Conservation (phyloP, 2,797 vertebrate species). For the Anabacerthia variegaticeps region DNA sequence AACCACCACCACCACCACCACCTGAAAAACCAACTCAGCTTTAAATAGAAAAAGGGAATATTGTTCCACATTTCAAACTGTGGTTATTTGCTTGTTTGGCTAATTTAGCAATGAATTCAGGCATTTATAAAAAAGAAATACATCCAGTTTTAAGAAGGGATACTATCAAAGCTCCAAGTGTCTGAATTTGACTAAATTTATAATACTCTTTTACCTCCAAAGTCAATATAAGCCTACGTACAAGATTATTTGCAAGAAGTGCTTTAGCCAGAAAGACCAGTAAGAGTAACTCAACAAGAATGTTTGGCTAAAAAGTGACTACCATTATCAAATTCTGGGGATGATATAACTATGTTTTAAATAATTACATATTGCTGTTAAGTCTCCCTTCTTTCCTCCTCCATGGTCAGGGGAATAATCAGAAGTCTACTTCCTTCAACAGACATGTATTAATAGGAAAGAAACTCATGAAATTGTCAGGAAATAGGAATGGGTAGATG, state of each 20-base stretch:
- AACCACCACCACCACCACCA: neutral
- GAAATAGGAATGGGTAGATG: neutral
- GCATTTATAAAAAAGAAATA: neutral
- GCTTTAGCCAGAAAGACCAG: neutral
- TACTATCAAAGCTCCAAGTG: neutral
- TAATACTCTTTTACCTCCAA: neutral
- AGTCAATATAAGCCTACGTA: neutral
- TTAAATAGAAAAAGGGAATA: neutral
- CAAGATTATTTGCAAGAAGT: neutral
- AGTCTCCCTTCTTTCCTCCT: neutral
- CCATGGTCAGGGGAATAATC: neutral
- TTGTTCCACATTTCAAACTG: neutral
- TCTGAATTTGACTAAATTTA: conserved; percentile 12
- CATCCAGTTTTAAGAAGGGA: neutral
- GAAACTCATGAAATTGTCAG: neutral
- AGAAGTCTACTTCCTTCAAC: neutral
- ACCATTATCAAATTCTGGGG: neutral
- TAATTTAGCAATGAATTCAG: neutral
- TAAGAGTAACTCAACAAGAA: conserved; percentile 27
- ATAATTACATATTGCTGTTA: neutral
- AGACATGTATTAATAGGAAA: neutral
- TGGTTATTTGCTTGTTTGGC: neutral
- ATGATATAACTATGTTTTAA: neutral
- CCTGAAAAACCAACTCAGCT: neutral
- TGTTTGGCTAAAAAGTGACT: neutral